phyloP scores from a whole-genome alignment of 2,888 invertebrate species.

The Thecophora atra region DNA sequence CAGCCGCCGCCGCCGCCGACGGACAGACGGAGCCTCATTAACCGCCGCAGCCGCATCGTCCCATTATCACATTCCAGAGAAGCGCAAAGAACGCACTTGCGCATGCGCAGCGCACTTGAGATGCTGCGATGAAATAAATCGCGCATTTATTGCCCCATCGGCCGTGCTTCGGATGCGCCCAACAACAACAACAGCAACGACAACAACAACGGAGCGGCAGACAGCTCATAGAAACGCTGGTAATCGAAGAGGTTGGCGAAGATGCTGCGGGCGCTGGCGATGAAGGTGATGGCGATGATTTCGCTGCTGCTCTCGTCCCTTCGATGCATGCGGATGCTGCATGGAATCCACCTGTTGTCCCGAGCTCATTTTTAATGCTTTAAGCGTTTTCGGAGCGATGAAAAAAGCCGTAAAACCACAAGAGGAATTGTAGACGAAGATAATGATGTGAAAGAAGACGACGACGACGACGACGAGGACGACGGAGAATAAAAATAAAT shows the following conservation, averaged over 20 bases:
- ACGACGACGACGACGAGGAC: background rate
- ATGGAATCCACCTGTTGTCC: constrained; percentile 61
- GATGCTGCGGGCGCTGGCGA: constrained; percentile 23
- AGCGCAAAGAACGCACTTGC: constrained; percentile 44
- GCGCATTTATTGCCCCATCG: constrained; percentile 32
- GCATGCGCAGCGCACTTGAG: constrained; percentile 34
- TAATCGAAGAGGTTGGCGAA: constrained; percentile 19
- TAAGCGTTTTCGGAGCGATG: constrained; percentile 32
- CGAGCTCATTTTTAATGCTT: constrained; percentile 54
- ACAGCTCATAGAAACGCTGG: constrained; percentile 15
- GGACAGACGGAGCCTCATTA: constrained; percentile 20
- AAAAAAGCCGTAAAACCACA: constrained; percentile 28
- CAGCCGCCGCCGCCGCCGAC: background rate
- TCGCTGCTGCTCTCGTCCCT: constrained; percentile 28
- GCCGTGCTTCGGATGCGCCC: constrained; percentile 11
- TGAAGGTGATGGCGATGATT: constrained; percentile 27
- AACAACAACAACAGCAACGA: constrained; percentile 10
- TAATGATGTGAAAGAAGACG: constrained; percentile 21
- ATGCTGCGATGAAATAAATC: constrained; percentile 35
- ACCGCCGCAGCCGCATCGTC: constrained; percentile 44
- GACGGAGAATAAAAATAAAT: background rate
- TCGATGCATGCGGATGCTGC: constrained; percentile 7
- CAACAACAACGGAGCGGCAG: constrained; percentile 5
- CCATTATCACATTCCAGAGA: constrained; percentile 47
- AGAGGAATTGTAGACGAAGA: constrained; percentile 25